Percentiles rank a stretch among this genome's conserved stretches.
These are phyloP conservation scores for Leptobrachium leishanense DNA, from an alignment of 2,113 vertebrate species.

Conservation along the genomic window DNA sequence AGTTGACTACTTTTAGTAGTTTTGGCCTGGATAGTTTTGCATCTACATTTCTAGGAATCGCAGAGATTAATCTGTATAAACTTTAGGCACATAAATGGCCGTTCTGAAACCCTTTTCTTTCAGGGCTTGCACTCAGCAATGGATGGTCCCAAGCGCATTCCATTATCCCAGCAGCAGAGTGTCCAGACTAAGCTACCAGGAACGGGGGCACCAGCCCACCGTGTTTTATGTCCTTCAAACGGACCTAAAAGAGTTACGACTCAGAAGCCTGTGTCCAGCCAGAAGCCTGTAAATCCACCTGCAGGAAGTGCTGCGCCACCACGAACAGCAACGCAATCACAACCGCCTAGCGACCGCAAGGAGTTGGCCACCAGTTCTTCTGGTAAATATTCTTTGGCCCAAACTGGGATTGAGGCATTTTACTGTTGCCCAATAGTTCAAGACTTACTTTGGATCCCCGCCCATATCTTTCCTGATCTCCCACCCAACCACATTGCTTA, in stretches of 20 bases:
- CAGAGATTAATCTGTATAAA: too few species aligned
- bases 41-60: too few species aligned
- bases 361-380: neutral
- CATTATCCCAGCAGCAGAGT: constrained; percentile 56
- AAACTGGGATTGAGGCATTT: too few species aligned
- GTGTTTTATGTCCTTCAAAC: constrained; percentile 72
- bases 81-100: neutral
- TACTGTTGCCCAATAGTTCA: too few species aligned
- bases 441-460: too few species aligned
- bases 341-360: neutral
- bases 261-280: constrained; percentile 45
- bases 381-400: neutral
- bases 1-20: too few species aligned
- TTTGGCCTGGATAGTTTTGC: too few species aligned
- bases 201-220: constrained; percentile 60
- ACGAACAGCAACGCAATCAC: constrained; percentile 5
- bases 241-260: constrained; percentile 72
- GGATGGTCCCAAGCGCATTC: constrained; percentile 76
- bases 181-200: constrained; percentile 53
- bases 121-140: constrained; percentile 56
- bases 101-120: neutral
- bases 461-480: too few species aligned
- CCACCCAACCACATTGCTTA: too few species aligned
- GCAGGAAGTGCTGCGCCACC: constrained; percentile 20
- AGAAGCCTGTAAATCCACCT: constrained; percentile 53